Evolutionary conservation across 2,888 invertebrate genomes (phyloP), one percentile per base, ranked within the genome.

Genomic region (Drosophila engyochracea): DNA sequence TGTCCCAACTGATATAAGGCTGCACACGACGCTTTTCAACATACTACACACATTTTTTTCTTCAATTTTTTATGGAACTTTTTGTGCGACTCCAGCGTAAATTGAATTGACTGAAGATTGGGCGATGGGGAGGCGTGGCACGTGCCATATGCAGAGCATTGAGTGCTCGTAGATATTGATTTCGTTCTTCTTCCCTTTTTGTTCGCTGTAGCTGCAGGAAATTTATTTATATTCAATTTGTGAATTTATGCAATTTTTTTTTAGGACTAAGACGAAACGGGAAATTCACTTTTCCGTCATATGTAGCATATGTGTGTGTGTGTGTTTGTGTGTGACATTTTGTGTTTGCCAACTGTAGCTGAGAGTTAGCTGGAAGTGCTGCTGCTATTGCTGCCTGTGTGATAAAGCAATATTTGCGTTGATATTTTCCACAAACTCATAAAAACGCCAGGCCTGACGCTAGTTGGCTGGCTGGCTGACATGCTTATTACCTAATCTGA

Each of bases 161-260:
- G 47, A 52, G 44, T 65, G 39, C 65, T 65, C 22, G 22, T 37
- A 28, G 53, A 70, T 72, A 85, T 82, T 76, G 75, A 70, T 63
- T 76, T 61, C 60, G 52, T 44, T 14, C 14, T 70, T 62, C 47
- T 65, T 35, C 4, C 59, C 25, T 55, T 25, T 35, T 37, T 33
- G 63, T 70, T 60, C 9, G 47, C 25, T 52, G 69, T 47, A 52
- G 63, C 69, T 76, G 80, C 90, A 89, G 87, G 91, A 87, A 87
- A 87, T 87, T 87, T 87, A 91, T 87, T 91, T 91, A 91, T 89
- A 87, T 91, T 87, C 87, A 87, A 87, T 87, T 87, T 87, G 74
- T 55, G 85, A 82, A 76, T 86, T 86, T 86, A 81, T 81, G 87
- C 74, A 78, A 76, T 58, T 70, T 61, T 47, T 47, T 70, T 73